A percentile compares a stretch with the other conserved stretches of the same genome.
Conservation (phyloP, 2,113 vertebrate species). For the Microtus montanus region DNA sequence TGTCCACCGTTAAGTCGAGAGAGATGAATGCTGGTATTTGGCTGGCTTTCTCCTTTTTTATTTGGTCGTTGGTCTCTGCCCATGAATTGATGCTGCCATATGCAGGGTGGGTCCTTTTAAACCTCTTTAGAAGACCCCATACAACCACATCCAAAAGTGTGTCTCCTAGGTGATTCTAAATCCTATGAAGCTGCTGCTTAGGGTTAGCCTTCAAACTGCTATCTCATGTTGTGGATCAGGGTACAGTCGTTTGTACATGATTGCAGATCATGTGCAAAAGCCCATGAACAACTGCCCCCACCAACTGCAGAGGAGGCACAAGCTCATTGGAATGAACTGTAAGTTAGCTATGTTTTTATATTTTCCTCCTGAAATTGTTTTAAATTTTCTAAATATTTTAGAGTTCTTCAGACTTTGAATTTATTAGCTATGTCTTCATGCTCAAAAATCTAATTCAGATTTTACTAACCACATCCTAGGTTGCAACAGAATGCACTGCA, state of each 20-base stretch:
- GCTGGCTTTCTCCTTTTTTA: neutral
- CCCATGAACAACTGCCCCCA: neutral
- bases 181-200: neutral
- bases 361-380: neutral
- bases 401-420: conserved; percentile 43
- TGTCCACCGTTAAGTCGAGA: neutral
- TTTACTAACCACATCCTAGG: conserved; percentile 3
- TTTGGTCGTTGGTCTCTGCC: neutral
- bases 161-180: neutral
- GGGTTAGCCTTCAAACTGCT: neutral
- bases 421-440: conserved; percentile 1
- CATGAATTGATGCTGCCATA: neutral
- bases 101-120: neutral
- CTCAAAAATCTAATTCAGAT: conserved; percentile 16
- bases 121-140: too few relatives aligned
- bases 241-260: too few relatives aligned
- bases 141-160: neutral
- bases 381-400: conserved; percentile 24
- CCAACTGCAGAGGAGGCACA: neutral
- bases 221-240: neutral
- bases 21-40: neutral
- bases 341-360: conserved; percentile 41
- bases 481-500: neutral
- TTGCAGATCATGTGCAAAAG: neutral
- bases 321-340: neutral